phyloP scores from a whole-genome alignment of 2,113 vertebrate species.

The Myiagra hebetior region DNA sequence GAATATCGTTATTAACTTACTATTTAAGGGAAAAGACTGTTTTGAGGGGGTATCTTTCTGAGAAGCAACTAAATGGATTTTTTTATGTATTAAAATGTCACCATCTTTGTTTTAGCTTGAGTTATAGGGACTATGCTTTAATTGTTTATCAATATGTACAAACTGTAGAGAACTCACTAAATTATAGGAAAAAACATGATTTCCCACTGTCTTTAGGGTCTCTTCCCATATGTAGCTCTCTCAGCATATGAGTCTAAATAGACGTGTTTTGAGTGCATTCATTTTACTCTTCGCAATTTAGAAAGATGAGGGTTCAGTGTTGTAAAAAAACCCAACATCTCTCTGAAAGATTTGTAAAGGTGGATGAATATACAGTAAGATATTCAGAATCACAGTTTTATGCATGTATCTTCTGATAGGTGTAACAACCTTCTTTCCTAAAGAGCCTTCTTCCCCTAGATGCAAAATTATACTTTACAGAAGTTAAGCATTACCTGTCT shows the following conservation, averaged over 20 bases:
- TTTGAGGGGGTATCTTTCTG: not conserved
- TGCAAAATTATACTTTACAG: not conserved
- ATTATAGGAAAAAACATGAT: not conserved
- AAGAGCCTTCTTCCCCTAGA: not conserved
- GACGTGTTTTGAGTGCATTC: not conserved
- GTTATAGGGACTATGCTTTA: not conserved
- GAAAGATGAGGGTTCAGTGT: not conserved
- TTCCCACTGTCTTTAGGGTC: not conserved
- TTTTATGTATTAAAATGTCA: not conserved
- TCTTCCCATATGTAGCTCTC: not conserved
- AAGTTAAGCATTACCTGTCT: not conserved
- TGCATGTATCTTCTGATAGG: not conserved
- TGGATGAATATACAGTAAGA: not conserved
- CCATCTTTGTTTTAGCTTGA: not conserved
- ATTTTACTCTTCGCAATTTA: not conserved
- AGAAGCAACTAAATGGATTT: not conserved
- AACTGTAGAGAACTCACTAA: not conserved
- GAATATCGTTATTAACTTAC: not conserved
- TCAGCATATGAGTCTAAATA: not conserved
- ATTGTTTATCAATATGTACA: not conserved
- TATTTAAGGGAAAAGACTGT: not conserved
- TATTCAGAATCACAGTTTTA: not conserved
- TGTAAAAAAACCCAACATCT: not conserved
- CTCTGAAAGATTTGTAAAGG: not conserved
- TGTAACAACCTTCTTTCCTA: not conserved